A percentile compares a stretch with the other conserved stretches of the same genome.
These are phyloP conservation scores for Metallyticus violacea DNA, from an alignment of 2,888 invertebrate species.

Conservation along the genomic window DNA sequence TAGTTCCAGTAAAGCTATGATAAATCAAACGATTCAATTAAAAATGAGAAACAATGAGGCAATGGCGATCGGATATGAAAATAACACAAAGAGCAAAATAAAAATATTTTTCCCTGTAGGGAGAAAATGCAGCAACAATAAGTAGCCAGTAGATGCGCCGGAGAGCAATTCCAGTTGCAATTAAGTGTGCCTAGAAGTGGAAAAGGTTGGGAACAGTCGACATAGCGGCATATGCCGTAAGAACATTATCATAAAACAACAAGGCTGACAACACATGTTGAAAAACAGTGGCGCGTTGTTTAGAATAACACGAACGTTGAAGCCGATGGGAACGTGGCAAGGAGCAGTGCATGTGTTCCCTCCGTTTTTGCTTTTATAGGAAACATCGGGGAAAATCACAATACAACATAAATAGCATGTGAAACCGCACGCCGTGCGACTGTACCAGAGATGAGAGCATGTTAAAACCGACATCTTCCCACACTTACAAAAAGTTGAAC, in stretches of 20 bases:
- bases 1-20: too few relatives aligned
- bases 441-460: neutral
- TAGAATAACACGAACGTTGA: neutral
- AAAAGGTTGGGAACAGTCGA: neutral
- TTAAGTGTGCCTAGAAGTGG: neutral
- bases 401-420: neutral
- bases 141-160: neutral
- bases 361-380: neutral
- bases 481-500: neutral
- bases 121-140: too few relatives aligned
- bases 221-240: neutral
- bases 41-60: too few relatives aligned
- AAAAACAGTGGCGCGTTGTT: neutral
- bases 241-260: neutral
- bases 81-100: too few relatives aligned
- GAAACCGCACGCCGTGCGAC: too few relatives aligned
- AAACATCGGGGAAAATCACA: neutral
- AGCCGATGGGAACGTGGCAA: neutral
- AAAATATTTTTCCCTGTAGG: too few relatives aligned
- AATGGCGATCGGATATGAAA: too few relatives aligned
- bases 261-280: neutral
- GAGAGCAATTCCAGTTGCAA: neutral
- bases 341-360: neutral
- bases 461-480: conserved; percentile 13
- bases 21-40: too few relatives aligned